Conservation (phyloP, 2,888 invertebrate genomes). For the Desoria tigrina region DNA sequence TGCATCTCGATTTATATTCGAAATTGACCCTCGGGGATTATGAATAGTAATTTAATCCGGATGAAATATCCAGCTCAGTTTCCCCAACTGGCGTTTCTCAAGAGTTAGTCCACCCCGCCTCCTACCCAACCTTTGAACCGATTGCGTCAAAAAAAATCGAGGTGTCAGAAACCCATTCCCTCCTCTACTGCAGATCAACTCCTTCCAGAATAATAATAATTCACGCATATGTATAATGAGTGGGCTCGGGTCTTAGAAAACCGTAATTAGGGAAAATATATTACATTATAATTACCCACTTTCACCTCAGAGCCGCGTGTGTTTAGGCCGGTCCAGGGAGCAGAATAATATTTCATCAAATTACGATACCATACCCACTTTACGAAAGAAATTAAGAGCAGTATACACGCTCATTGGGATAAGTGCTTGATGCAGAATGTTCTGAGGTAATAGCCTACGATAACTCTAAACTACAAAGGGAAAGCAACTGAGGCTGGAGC, state of each 20-base stretch:
- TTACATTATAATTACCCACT: conserved; percentile 47
- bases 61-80: background rate
- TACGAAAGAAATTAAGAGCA: background rate
- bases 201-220: background rate
- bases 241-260: conserved; percentile 20
- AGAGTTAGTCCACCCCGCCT: no score
- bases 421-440: background rate
- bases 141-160: conserved; percentile 9
- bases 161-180: conserved; percentile 6
- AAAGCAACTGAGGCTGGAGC: background rate
- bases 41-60: conserved; percentile 14
- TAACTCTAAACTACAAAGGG: background rate
- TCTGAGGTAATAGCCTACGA: background rate
- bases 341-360: conserved; percentile 18
- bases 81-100: background rate
- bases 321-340: background rate
- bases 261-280: conserved; percentile 45
- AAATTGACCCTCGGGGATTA: conserved; percentile 12
- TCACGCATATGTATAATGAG: conserved; percentile 14
- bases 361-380: conserved; percentile 9
- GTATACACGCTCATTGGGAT: conserved; percentile 2
- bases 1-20: background rate
- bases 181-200: conserved; percentile 9
- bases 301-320: background rate
- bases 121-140: no score